Evolutionary conservation across 2,113 vertebrate species (phyloP).

Genomic region (Phylloscopus whistleri): DNA sequence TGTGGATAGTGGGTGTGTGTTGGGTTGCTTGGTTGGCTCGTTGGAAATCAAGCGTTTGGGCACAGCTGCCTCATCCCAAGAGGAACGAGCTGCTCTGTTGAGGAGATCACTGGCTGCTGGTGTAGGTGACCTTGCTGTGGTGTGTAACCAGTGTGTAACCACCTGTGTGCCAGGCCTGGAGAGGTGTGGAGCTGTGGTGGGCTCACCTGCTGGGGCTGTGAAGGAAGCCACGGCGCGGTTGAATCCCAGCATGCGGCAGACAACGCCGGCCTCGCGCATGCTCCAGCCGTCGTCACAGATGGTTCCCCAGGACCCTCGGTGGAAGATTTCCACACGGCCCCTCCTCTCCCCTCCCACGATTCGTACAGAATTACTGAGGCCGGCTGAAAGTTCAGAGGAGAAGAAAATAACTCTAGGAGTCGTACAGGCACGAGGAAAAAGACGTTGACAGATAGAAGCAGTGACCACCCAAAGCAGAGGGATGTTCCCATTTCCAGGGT

Average conservation of each 20-base stretch:
- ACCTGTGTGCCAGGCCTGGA: neutral
- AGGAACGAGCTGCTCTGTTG: neutral
- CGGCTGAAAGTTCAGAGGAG: neutral
- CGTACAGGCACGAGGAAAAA: neutral
- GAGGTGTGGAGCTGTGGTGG: neutral
- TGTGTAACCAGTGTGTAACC: too few relatives aligned
- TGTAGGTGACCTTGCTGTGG: neutral
- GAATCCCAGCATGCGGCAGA: slow-evolving; percentile 87
- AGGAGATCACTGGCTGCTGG: neutral
- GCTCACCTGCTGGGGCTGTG: slow-evolving; percentile 62
- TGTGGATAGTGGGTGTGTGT: fast-evolving
- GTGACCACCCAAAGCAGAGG: fast-evolving
- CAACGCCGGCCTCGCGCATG: slow-evolving; percentile 58
- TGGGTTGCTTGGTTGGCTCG: neutral
- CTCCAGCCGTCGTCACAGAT: slow-evolving; percentile 85
- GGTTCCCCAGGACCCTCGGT: slow-evolving; percentile 77
- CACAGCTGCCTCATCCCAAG: neutral
- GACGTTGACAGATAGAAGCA: neutral
- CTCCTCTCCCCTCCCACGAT: neutral
- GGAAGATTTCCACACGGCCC: slow-evolving; percentile 81
- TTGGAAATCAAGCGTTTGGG: neutral
- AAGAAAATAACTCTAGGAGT: neutral
- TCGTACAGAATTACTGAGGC: neutral
- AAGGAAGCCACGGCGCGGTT: fast-evolving
- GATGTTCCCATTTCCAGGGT: neutral